Base-by-base conservation (phyloP, 2,888 invertebrate genomes). In the Eledona agricola region DNA sequence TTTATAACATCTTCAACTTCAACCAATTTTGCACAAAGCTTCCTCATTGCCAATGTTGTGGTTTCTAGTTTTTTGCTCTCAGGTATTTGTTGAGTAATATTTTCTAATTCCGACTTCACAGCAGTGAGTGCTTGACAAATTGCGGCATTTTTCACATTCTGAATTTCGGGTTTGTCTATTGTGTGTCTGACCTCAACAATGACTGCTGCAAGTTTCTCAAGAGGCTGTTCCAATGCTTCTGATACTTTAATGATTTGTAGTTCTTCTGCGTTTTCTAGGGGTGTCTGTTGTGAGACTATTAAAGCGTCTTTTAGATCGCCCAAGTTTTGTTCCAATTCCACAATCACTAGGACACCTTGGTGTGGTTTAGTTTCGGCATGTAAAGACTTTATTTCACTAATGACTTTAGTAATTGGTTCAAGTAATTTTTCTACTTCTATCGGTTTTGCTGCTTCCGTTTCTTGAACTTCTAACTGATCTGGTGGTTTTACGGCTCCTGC, bases 331-430 rank as follows among this genome's bases (percentile, higher is more conserved):
- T 20, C 31, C 13, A 64, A 26, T 38, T 62, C 58, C 4, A 56
- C 19, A 20, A 64, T 25, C 11, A 58, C 55, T 16, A 62, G 10
- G 15, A 66, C 17, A 3, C 61, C 68, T 45, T 64, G n/a, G n/a
- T n/a, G n/a, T n/a, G n/a, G n/a, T n/a, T n/a, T n/a, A n/a, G n/a
- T n/a, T n/a, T n/a, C n/a, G n/a, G n/a, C n/a, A n/a, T n/a, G n/a
- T n/a, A n/a, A n/a, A n/a, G n/a, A n/a, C n/a, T n/a, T n/a, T n/a
- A n/a, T n/a, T n/a, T n/a, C n/a, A n/a, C n/a, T n/a, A n/a, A n/a
- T n/a, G n/a, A n/a, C n/a, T n/a, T n/a, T n/a, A n/a, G n/a, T n/a
- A n/a, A n/a, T n/a, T n/a, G n/a, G n/a, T n/a, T n/a, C n/a, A n/a
- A n/a, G n/a, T n/a, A n/a, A n/a, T n/a, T n/a, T n/a, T n/a, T n/a